Evolutionary conservation across 2,888 invertebrate genomes (phyloP).

Genomic region (Aproaerema taeniolella): DNA sequence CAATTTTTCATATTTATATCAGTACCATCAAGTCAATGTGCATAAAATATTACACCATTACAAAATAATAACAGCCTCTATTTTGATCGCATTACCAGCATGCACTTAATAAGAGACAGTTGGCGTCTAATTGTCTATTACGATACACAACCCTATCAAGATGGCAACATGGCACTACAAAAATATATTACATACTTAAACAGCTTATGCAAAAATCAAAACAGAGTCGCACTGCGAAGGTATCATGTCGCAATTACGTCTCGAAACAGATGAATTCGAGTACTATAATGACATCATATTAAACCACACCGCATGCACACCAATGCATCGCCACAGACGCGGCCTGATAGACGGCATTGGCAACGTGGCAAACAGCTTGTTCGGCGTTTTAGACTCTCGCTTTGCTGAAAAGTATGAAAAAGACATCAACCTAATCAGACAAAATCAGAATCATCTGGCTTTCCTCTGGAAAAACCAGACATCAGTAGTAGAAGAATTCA

Average conservation of each 20-base stretch:
- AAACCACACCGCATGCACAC: background rate
- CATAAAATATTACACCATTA: background rate
- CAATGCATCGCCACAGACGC: conserved; percentile 8
- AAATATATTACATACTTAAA: background rate
- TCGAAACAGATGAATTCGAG: conserved; percentile 13
- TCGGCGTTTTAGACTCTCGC: conserved; percentile 18
- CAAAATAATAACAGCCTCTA: background rate
- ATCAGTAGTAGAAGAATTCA: conserved; percentile 21
- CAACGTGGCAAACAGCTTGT: conserved; percentile 12
- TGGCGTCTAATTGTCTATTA: background rate
- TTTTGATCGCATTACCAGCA: background rate
- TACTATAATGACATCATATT: conserved; percentile 15
- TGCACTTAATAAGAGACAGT: background rate
- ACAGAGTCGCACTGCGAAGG: background rate
- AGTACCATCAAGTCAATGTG: background rate
- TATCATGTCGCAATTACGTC: conserved; percentile 10
- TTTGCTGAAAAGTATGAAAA: conserved; percentile 17
- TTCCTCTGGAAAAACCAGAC: conserved; percentile 21
- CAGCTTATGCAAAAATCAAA: background rate
- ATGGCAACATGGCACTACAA: background rate
- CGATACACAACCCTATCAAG: background rate
- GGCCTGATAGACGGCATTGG: conserved; percentile 15
- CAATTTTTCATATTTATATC: background rate
- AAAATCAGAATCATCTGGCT: conserved; percentile 17
- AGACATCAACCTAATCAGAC: conserved; percentile 11